A percentile compares a stretch with the other conserved stretches of the same genome.
Evolutionary conservation across 1,140 invertebrate genomes (phyloP).

Genomic region (Eufriesea mexicana): DNA sequence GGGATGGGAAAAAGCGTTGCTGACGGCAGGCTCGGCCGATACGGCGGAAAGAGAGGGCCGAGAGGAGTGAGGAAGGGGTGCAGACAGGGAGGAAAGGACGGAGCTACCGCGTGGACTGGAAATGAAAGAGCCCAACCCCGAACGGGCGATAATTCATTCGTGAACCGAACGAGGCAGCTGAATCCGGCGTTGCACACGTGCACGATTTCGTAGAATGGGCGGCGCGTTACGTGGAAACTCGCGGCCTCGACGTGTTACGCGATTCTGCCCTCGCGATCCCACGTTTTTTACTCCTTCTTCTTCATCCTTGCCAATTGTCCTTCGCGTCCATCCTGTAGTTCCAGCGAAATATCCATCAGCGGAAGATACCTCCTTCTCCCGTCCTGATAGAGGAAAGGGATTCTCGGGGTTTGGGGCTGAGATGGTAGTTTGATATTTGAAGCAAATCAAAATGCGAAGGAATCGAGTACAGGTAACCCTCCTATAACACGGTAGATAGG

Average conservation of each 20-base stretch:
- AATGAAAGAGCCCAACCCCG: constrained; percentile 81
- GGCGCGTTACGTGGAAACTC: constrained; percentile 67
- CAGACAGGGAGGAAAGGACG: constrained; percentile 66
- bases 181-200: constrained; percentile 80
- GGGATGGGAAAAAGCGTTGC: constrained; percentile 73
- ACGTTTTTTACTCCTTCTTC: no score
- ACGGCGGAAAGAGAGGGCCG: constrained; percentile 28
- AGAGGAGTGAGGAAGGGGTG: neutral
- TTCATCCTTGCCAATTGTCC: no score
- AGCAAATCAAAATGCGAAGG: no score
- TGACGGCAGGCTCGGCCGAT: constrained; percentile 71
- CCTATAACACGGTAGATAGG: no score
- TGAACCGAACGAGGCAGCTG: constrained; percentile 82
- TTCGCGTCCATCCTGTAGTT: no score
- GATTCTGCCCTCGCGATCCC: neutral
- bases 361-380: no score
- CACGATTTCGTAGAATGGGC: constrained; percentile 76
- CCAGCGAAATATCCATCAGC: no score
- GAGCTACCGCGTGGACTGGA: constrained; percentile 77
- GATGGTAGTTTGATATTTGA: no score
- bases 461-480: no score
- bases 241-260: constrained; percentile 40
- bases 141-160: constrained; percentile 82
- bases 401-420: no score
- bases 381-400: no score